Conservation (phyloP, 2,888 invertebrate genomes). For the Operophtera brumata region DNA sequence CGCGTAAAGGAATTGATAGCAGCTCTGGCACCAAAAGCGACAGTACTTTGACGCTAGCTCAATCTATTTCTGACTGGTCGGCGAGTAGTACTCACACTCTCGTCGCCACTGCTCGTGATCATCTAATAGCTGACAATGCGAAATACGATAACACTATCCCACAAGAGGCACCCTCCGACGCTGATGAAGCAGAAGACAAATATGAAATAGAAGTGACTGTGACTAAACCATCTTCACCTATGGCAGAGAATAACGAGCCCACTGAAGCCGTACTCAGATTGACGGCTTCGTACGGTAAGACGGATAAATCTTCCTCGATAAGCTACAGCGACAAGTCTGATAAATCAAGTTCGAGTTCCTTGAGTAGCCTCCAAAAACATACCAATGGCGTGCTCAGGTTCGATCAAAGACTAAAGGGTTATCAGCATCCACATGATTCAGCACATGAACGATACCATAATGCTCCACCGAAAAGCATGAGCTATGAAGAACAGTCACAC, state of each 20-base stretch:
- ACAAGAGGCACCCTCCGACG: conserved; percentile 55
- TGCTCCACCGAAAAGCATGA: conserved; percentile 72
- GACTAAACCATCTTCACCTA: conserved; percentile 45
- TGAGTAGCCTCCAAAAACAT: conserved; percentile 74
- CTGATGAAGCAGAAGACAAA: conserved; percentile 43
- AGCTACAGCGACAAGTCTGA: conserved; percentile 77
- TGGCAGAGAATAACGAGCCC: conserved; percentile 41
- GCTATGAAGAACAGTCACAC: conserved; percentile 70
- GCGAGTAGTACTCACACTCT: conserved; percentile 89
- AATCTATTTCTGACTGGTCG: conserved; percentile 92
- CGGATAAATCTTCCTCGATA: conserved; percentile 76
- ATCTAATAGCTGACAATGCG: conserved; percentile 64
- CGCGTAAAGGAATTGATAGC: conserved; percentile 78
- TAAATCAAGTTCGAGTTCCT: conserved; percentile 76
- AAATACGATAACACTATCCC: conserved; percentile 74
- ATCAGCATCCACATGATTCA: conserved; percentile 50
- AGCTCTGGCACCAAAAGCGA: conserved; percentile 89
- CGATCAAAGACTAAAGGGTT: conserved; percentile 63
- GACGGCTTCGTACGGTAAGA: conserved; percentile 57
- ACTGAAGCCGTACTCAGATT: conserved; percentile 62
- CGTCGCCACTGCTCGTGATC: conserved; percentile 81
- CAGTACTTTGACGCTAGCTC: conserved; percentile 87
- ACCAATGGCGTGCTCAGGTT: conserved; percentile 65
- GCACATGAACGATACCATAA: conserved; percentile 65
- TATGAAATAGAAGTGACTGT: conserved; percentile 45